Percentiles rank a stretch among this genome's conserved stretches.
Conservation (phyloP, 2,113 vertebrate genomes). For the Sphyrna mokarran region DNA sequence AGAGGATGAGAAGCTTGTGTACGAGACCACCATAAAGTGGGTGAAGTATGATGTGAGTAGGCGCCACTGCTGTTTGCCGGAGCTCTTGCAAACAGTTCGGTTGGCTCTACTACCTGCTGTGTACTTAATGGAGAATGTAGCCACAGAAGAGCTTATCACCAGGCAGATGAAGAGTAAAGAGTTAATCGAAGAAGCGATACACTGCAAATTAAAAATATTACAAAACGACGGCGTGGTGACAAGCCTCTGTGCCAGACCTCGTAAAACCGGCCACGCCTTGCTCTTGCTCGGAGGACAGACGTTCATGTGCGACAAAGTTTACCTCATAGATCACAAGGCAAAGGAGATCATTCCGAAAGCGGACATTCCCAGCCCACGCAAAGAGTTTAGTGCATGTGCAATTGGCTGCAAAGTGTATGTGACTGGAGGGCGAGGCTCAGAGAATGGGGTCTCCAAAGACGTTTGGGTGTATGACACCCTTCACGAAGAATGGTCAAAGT, state of each 20-base stretch:
- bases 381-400: conserved; percentile 71
- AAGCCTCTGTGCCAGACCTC: conserved; percentile 67
- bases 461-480: conserved; percentile 75
- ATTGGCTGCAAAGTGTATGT: conserved; percentile 76
- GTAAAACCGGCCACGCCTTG: conserved; percentile 68
- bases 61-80: conserved; percentile 62
- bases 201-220: conserved; percentile 69
- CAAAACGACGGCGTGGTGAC: conserved; percentile 72
- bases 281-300: conserved; percentile 72
- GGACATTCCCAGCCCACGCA: conserved; percentile 69
- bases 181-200: conserved; percentile 68
- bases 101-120: conserved; percentile 69
- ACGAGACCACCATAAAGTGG: conserved; percentile 70
- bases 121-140: conserved; percentile 74
- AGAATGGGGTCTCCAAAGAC: conserved; percentile 69
- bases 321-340: conserved; percentile 71
- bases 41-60: conserved; percentile 67
- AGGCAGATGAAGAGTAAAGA: conserved; percentile 72
- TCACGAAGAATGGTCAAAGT: conserved; percentile 72
- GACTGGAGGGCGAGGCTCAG: conserved; percentile 66
- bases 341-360: conserved; percentile 75
- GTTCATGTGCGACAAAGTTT: conserved; percentile 75
- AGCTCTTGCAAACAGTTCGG: conserved; percentile 65
- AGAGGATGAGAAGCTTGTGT: conserved; percentile 67
- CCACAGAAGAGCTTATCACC: conserved; percentile 70